Evolutionary conservation across 2,797 vertebrate genomes (phyloP), one percentile per base, ranked within the genome.

Genomic region (Thalassophryne amazonica): DNA sequence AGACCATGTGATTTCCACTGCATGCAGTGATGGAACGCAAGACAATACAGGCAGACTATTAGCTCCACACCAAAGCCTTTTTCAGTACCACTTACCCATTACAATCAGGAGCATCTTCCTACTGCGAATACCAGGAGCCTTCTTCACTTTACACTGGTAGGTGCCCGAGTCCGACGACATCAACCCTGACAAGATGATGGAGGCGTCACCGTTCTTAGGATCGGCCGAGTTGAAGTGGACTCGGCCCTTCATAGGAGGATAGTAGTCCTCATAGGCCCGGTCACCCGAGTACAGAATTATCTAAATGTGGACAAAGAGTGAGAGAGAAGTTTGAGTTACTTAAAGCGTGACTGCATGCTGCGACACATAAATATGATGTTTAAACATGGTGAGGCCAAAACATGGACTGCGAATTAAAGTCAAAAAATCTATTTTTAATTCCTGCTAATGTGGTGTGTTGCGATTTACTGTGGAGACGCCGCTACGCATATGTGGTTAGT

Each of bases 141-240:
- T 99, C 80, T 97, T 98, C 64, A 98, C 95, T 79, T 95, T 98
- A 75, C 96, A 98, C 54, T 96, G 94, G 37, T 96, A 99, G 0
- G 91, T 94, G 20, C 94, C 94, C 0, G 94, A 92, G 77, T 99
- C 96, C 0, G 90, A 52, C 1, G 92, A 77, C 52, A 89, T 90
- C 60, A 98, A 85, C 15, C 91, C 88, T 2, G 87, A 87, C 17
- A 98, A 79, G 56, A 91, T 92, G 79, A 99, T 90, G 0, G 93
- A 97, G 18, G 90, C 97, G 9, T 98, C 94, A 4, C 96, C 96
- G 2, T 79, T 91, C 77, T 64, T 91, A 14, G 95, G 92, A 73
- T 95, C 94, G 0, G 71, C 60, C 21, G 86, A 83, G 37, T 88
- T 90, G 81, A 99, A 99, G 67, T 95, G 92, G 10, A 96, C 92